A percentile compares a stretch with the other conserved stretches of the same genome.
Conservation (phyloP, 2,888 invertebrate genomes). For the Serrognathus titanus region DNA sequence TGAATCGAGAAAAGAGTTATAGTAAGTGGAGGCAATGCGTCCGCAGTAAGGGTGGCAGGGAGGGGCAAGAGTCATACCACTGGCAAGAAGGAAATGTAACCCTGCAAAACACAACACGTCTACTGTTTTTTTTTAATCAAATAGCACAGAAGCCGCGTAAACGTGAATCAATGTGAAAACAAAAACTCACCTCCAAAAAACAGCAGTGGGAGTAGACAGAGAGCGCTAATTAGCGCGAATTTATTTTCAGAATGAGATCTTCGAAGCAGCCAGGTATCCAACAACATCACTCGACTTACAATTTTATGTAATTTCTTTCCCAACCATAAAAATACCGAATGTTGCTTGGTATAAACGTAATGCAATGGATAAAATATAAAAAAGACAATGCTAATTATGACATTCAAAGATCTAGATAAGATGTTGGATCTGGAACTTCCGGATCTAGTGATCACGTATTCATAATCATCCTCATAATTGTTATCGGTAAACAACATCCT, state of each 20-base stretch:
- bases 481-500: constrained; percentile 28
- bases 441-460: constrained; percentile 1
- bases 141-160: too few relatives aligned
- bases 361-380: constrained; percentile 30
- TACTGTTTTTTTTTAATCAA: background rate
- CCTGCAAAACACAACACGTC: constrained; percentile 40
- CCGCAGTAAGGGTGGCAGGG: constrained; percentile 49
- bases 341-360: constrained; percentile 30
- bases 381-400: constrained; percentile 21
- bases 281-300: constrained; percentile 42
- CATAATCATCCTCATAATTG: constrained; percentile 21
- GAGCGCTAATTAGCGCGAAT: constrained; percentile 27
- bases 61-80: constrained; percentile 45
- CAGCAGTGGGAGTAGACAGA: constrained; percentile 55
- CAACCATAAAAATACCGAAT: constrained; percentile 30
- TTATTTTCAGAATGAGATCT: constrained; percentile 26
- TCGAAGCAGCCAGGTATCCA: constrained; percentile 44
- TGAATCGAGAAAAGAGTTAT: constrained; percentile 36
- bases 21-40: constrained; percentile 40
- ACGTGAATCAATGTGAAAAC: background rate
- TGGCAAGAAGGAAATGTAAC: constrained; percentile 46
- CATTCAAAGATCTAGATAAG: constrained; percentile 17
- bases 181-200: constrained; percentile 55
- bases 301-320: constrained; percentile 37
- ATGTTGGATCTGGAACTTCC: constrained; percentile 2